phyloP scores from a whole-genome alignment of 1,140 invertebrate species.

The Maniola jurtina region DNA sequence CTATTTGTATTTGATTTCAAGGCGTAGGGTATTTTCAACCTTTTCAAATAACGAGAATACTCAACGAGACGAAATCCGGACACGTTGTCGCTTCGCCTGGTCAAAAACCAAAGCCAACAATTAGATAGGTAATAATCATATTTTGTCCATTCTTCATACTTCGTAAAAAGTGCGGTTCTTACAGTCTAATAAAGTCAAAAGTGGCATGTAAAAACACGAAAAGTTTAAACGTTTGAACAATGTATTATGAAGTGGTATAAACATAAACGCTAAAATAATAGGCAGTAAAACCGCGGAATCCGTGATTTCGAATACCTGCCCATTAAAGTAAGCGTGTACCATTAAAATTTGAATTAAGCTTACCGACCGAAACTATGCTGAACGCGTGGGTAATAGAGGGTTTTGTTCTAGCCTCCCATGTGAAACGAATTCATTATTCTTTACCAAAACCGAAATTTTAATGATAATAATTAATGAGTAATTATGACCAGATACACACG shows the following conservation, averaged over 20 bases:
- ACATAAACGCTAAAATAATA: slow-evolving; percentile 44
- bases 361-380: slow-evolving; percentile 26
- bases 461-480: slow-evolving; percentile 24
- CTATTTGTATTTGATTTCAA: too few relatives aligned
- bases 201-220: background rate
- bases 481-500: slow-evolving; percentile 17
- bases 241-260: slow-evolving; percentile 24
- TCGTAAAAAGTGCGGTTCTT: background rate
- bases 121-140: too few relatives aligned
- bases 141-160: too few relatives aligned
- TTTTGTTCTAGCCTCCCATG: slow-evolving; percentile 21
- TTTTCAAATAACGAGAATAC: too few relatives aligned
- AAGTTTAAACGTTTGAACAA: slow-evolving; percentile 14
- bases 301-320: slow-evolving; percentile 40
- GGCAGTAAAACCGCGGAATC: slow-evolving; percentile 38
- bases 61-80: too few relatives aligned
- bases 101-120: too few relatives aligned
- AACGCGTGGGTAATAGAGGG: slow-evolving; percentile 18
- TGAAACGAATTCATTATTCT: slow-evolving; percentile 20
- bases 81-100: too few relatives aligned
- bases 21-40: too few relatives aligned
- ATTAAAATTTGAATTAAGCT: slow-evolving; percentile 32
- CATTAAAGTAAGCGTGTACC: slow-evolving; percentile 33
- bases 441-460: slow-evolving; percentile 36
- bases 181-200: background rate